Evolutionary conservation across 2,113 vertebrate genomes (phyloP).

Genomic region (Heterochromis multidens): DNA sequence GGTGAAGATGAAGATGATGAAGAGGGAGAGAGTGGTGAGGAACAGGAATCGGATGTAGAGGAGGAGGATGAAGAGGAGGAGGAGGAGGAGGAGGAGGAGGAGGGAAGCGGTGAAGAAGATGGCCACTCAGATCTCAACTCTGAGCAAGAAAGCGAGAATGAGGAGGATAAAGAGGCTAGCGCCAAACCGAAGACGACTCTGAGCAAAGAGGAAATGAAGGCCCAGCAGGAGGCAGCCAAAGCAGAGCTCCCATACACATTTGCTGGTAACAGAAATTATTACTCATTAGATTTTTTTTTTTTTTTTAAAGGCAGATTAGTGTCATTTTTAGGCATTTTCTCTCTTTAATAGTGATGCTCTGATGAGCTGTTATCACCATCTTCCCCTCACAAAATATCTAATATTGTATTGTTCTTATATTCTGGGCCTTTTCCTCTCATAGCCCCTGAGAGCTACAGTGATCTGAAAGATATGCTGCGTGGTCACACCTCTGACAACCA

Average conservation of each 20-base stretch:
- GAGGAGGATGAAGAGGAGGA: slow-evolving; percentile 5
- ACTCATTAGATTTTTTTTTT: neutral
- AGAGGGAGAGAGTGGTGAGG: slow-evolving; percentile 12
- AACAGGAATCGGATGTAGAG: neutral
- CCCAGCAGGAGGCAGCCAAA: slow-evolving; percentile 66
- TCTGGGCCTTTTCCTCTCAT: neutral
- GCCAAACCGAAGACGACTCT: neutral
- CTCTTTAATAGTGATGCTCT: no score
- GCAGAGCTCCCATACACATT: slow-evolving; percentile 89
- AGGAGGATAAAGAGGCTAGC: slow-evolving; percentile 11
- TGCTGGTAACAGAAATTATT: slow-evolving; percentile 68
- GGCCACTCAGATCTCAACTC: slow-evolving; percentile 83
- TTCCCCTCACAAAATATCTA: neutral
- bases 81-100: slow-evolving; percentile 32
- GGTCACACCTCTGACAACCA: slow-evolving; percentile 82
- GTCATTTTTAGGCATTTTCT: neutral
- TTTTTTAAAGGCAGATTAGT: neutral
- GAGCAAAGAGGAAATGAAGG: slow-evolving; percentile 50
- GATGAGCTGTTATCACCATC: neutral
- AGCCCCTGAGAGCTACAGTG: slow-evolving; percentile 83
- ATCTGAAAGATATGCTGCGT: slow-evolving; percentile 77
- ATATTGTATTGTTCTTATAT: neutral
- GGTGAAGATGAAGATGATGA: slow-evolving; percentile 1
- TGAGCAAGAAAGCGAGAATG: slow-evolving; percentile 70
- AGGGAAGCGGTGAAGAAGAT: slow-evolving; percentile 56